A percentile compares a stretch with the other conserved stretches of the same genome.
These are phyloP conservation scores for Tamias sibiricus DNA, from an alignment of 2,113 vertebrate genomes.

Conservation along the genomic window DNA sequence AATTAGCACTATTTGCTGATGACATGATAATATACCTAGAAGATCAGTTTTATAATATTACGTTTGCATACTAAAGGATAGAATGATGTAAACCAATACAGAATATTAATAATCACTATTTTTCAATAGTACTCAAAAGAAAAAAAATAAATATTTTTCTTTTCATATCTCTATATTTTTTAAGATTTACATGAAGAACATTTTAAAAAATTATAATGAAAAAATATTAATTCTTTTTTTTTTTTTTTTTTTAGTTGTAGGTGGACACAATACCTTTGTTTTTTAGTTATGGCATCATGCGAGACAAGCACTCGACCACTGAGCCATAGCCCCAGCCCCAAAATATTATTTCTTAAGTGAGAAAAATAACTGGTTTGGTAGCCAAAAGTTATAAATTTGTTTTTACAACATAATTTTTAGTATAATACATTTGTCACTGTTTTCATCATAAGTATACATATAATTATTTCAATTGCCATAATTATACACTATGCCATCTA, in stretches of 20 bases:
- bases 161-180: neutral
- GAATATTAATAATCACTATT: neutral
- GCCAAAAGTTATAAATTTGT: neutral
- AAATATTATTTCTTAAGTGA: neutral
- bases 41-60: neutral
- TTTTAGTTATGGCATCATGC: too few species aligned
- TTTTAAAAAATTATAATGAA: neutral
- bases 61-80: neutral
- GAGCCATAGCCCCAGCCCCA: too few species aligned
- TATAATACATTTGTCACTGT: neutral
- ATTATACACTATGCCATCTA: neutral
- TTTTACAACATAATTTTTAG: constrained; percentile 37
- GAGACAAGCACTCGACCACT: too few species aligned
- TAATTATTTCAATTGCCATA: constrained; percentile 54
- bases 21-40: too few species aligned
- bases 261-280: too few species aligned
- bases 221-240: neutral
- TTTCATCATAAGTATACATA: neutral
- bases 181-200: neutral
- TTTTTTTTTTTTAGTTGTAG: too few species aligned
- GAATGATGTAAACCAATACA: neutral
- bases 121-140: neutral
- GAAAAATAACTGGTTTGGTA: neutral
- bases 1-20: too few species aligned
- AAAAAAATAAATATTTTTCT: neutral